Percentiles rank a stretch among this genome's conserved stretches.
These are phyloP conservation scores for Babyrousa celebensis DNA, from an alignment of 2,797 vertebrate species.

Conservation along the genomic window DNA sequence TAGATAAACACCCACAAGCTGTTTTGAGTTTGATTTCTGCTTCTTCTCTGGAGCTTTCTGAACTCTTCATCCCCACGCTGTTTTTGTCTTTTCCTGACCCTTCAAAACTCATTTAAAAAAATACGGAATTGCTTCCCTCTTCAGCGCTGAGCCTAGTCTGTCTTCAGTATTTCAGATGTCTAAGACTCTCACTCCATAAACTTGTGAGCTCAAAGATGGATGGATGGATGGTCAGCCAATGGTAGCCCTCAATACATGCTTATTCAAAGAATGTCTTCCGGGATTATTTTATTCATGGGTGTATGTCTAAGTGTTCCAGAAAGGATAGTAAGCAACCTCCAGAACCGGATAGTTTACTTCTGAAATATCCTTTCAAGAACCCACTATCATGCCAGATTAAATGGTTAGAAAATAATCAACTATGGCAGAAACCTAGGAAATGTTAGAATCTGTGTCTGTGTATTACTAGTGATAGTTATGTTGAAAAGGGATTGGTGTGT, in stretches of 20 bases:
- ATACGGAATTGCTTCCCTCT: not conserved
- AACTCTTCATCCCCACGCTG: not conserved
- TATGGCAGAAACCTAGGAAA: not conserved
- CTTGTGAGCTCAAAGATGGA: not conserved
- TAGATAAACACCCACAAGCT: not conserved
- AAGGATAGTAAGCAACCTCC: not conserved
- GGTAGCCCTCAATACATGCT: no score
- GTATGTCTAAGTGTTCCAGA: not conserved
- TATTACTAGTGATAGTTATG: not conserved
- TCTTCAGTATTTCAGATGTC: not conserved
- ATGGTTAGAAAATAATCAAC: not conserved
- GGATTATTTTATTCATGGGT: not conserved
- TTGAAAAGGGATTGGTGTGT: not conserved
- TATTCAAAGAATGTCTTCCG: not conserved
- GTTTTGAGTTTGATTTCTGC: not conserved
- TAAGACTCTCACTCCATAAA: not conserved
- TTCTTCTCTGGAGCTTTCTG: not conserved
- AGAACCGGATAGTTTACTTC: not conserved
- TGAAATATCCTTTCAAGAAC: not conserved
- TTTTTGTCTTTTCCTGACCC: conserved; percentile 3
- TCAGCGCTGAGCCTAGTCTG: not conserved
- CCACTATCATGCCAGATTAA: not conserved
- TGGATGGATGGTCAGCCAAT: not conserved
- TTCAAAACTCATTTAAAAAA: not conserved
- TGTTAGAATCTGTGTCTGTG: not conserved